Base-by-base conservation (phyloP, 2,113 vertebrate genomes). In the Pluvianellus socialis region DNA sequence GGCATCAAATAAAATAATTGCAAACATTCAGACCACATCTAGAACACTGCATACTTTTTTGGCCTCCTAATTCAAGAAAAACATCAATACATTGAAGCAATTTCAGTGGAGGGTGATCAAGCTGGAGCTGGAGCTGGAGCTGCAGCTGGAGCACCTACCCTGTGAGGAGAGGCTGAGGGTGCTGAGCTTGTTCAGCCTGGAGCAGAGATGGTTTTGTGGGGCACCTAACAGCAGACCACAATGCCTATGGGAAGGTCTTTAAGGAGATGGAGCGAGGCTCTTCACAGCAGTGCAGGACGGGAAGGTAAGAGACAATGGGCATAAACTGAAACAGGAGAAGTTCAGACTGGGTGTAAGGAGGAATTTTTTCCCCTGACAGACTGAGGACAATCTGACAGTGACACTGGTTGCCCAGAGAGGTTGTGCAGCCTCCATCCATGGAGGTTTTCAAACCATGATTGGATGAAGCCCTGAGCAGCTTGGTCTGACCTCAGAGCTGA, bases 1-100 rank as follows among this genome's bases (percentile, higher is more conserved):
- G 26, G 13, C 67, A 88, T 77, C 83, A 91, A 30, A 86, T 81
- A 53, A 96, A 95, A 90, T 88, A 79, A 92, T 83, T 93, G 50
- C 55, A 80, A 83, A 77, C 32, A 61, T 79, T 84, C 68, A 50
- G 55, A 42, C 38, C 40, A 19, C 26, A 50, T 91, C 45, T 92
- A 72, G 61, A 88, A 71, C 59, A 76, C 9, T 1, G 14, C 30
- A 79, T 85, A 27, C 7, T 27, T 68, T 81, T 66, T 83, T 87
- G 2, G 30, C 52, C 22, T 79, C 44, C 24, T 80, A 66, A 45
- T 56, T 94, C 50, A 88, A 86, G 50, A 73, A 82, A 80, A 65
- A 27, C 18, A n/a, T 79, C 42, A 45, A 45, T 72, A 93, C 86
- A 79, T 79, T n/a, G 14, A 90, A 92, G 12, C 7, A 12, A 10